phyloP scores from a whole-genome alignment of 2,113 vertebrate species.

The Callorhinus ursinus region DNA sequence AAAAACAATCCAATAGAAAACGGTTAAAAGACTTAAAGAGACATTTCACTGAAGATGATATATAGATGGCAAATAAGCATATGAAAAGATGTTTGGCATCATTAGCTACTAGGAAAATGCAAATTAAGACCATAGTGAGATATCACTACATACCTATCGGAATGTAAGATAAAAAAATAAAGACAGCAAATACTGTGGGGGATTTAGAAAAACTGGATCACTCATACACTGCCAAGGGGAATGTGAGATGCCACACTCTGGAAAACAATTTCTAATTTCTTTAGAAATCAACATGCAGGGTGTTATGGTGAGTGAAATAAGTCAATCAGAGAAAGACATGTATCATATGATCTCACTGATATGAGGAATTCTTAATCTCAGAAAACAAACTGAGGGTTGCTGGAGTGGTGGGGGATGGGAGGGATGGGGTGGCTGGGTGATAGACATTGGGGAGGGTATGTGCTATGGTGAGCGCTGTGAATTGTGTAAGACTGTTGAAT shows the following conservation, averaged over 20 bases:
- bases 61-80: neutral
- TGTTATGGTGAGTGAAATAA: too few species aligned
- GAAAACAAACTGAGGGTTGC: too few species aligned
- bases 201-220: neutral
- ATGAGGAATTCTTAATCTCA: too few species aligned
- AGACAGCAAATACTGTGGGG: neutral
- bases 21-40: neutral
- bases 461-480: too few species aligned
- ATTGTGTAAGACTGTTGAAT: too few species aligned
- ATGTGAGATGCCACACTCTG: neutral
- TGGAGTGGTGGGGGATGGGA: too few species aligned
- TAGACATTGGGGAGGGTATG: too few species aligned
- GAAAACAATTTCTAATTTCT: slow-evolving; percentile 34
- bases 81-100: neutral
- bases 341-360: too few species aligned
- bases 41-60: neutral
- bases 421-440: too few species aligned
- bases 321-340: too few species aligned
- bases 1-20: slow-evolving; percentile 24
- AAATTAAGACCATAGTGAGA: neutral
- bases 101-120: neutral
- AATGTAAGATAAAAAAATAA: neutral
- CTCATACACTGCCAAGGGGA: neutral
- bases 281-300: slow-evolving; percentile 42
- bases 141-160: neutral